Evolutionary conservation across 2,113 vertebrate genomes (phyloP), one percentile per base, ranked within the genome.

Genomic region (Nansenia antarctica): DNA sequence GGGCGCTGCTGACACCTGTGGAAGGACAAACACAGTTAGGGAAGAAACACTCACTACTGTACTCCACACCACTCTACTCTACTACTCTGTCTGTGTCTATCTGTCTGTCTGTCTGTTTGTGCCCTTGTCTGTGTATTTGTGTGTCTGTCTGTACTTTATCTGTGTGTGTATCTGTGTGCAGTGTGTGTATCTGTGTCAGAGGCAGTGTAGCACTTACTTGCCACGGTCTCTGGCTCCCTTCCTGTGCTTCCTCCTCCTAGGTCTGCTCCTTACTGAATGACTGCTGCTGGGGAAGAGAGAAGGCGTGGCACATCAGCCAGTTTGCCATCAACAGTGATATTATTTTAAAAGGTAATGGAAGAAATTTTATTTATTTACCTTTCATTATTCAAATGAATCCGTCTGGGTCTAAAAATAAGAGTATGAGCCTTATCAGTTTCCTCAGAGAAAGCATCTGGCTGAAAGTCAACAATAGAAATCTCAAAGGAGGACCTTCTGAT

Each of bases 201-300:
- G 53, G 67, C 58, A 62, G 62, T 55, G 12, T 26, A 66, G 59
- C 67, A 77, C 85, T 87, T 87, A 92, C 91, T 78, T 88, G 74
- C 67, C 73, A 65, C 81, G 85, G 53, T 74, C 63, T 45, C 53
- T 79, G 3, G 55, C 55, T 67, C 42, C 78, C 54, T 82, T 86
- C 62, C 74, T 87, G 30, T 72, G 80, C 62, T 86, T 90, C 66
- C 76, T 86, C 70, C 70, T 72, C 54, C 67, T 79, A 22, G 57
- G 68, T 74, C 72, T 73, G 60, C 8, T 79, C 66, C 45, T 82
- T 30, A 69, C 37, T 32, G 66, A 73, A 62, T 67, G 66, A 2
- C 15, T 30, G 37, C 15, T 30, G 37, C 61, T 63, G 12, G 26
- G 14, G 5, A 49, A 3, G 30, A 60, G 58, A 20, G 2, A 35